Evolutionary conservation across 2,888 invertebrate species (phyloP).

Genomic region (Eupeodes luniger): DNA sequence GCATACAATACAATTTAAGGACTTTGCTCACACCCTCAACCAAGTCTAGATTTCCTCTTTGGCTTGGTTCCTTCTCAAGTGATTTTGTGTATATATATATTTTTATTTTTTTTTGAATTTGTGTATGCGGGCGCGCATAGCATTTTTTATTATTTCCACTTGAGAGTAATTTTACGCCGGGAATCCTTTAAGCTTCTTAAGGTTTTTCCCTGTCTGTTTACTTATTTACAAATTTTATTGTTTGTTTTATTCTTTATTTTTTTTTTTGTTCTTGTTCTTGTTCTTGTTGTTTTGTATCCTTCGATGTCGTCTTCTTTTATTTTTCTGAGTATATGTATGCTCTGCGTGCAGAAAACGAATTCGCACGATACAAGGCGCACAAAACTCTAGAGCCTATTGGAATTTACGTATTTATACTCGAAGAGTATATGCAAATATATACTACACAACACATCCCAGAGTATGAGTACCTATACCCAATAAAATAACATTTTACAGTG

Average conservation of each 20-base stretch:
- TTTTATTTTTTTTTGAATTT: conserved; percentile 47
- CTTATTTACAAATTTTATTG: conserved; percentile 77
- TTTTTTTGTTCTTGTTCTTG: neutral
- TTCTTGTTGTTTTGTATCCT: neutral
- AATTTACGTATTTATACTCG: conserved; percentile 53
- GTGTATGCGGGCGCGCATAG: conserved; percentile 58
- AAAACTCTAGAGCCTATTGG: conserved; percentile 45
- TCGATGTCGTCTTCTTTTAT: conserved; percentile 7
- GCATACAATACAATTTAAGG: conserved; percentile 54
- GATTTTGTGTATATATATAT: conserved; percentile 32
- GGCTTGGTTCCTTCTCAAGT: conserved; percentile 41
- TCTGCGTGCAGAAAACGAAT: conserved; percentile 38
- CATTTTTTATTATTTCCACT: conserved; percentile 70
- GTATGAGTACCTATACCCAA: conserved; percentile 36
- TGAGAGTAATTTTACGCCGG: conserved; percentile 74
- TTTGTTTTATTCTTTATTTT: conserved; percentile 57
- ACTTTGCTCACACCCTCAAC: conserved; percentile 26
- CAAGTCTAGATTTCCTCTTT: conserved; percentile 22
- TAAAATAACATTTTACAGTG: conserved; percentile 74
- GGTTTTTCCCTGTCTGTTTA: conserved; percentile 70
- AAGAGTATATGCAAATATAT: conserved; percentile 67
- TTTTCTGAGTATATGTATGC: conserved; percentile 22
- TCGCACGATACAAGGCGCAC: conserved; percentile 31
- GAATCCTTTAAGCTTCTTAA: conserved; percentile 77
- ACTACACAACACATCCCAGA: conserved; percentile 31